These are phyloP conservation scores for Hiodon alosoides DNA, from an alignment of 2,113 vertebrate species.

Conservation along the genomic window DNA sequence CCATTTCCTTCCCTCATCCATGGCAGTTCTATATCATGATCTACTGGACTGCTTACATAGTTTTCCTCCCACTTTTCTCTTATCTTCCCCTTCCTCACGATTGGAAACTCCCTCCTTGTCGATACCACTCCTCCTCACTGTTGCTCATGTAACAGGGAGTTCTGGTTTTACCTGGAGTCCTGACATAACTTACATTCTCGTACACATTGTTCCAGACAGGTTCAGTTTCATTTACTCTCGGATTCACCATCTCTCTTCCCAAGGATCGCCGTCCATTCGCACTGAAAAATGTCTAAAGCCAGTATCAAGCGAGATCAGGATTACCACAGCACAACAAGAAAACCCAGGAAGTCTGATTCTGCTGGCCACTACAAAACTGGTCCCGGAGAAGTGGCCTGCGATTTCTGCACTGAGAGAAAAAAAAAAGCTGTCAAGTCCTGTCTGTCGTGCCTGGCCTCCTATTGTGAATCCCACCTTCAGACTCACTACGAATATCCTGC, in stretches of 20 bases:
- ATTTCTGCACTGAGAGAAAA: conserved; percentile 86
- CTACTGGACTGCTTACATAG: no score
- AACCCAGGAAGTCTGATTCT: conserved; percentile 63
- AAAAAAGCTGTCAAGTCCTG: conserved; percentile 88
- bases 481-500: conserved; percentile 87
- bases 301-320: conserved; percentile 56
- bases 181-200: conserved; percentile 55
- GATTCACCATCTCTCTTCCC: neutral
- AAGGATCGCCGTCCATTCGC: conserved; percentile 3
- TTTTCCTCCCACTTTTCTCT: no score
- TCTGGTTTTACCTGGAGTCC: conserved; percentile 54
- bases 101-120: no score
- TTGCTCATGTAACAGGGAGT: conserved; percentile 34
- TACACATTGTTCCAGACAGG: conserved; percentile 37
- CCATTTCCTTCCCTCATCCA: no score
- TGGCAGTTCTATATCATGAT: no score
- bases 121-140: no score
- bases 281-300: conserved; percentile 48
- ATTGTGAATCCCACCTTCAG: conserved; percentile 86
- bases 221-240: conserved; percentile 55
- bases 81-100: no score
- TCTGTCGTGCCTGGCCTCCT: conserved; percentile 87
- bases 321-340: conserved; percentile 60
- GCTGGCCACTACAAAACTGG: conserved; percentile 52
- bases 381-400: conserved; percentile 62